Base-by-base conservation (phyloP, 2,888 invertebrate species). In the Tholera decimalis region DNA sequence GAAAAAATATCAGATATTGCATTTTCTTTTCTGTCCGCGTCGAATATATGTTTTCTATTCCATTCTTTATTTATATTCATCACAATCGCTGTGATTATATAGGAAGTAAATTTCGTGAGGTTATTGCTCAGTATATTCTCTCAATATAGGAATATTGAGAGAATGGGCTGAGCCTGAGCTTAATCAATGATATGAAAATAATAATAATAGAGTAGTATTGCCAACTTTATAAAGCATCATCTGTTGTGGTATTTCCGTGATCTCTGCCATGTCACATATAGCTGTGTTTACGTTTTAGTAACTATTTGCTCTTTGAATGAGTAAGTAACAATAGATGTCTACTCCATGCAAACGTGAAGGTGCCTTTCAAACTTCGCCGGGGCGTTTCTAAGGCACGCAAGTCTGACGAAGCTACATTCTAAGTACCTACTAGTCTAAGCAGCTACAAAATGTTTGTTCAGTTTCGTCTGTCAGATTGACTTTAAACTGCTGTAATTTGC, bases 241-340 rank as follows among this genome's bases (percentile, higher is more conserved):
- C 43, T 43, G 7, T 1, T 6, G 43, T 15, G 11, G 15, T 15
- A 6, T 24, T 6, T 24, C 43, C 15, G 22, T 43, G 7, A 7
- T 44, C 24, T 44, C 8, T 44, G 24, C 15, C 9, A 1, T 50
- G n/a, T 13, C 37, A 28, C 35, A 5, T 41, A 43, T 43, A 68
- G 15, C 18, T 72, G 33, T 39, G 43, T 39, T 50, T 15, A 30
- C 20, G 2, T 1, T 9, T 7, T 37, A 30, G 37, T 33, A 69
- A 63, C 43, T 49, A 44, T 43, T 63, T 33, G 30, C n/a, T 44
- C 49, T 72, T 69, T 72, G 68, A 22, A 72, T 50, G 43, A 54
- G 30, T 26, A 50, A 15, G 22, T 22, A 41, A 69, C 68, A 69
- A 69, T 55, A 33, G 71, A n/a, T 20, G 53, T 54, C 35, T 54